Evolutionary conservation across 2,888 invertebrate species (phyloP).

Genomic region (Volucella zonaria): DNA sequence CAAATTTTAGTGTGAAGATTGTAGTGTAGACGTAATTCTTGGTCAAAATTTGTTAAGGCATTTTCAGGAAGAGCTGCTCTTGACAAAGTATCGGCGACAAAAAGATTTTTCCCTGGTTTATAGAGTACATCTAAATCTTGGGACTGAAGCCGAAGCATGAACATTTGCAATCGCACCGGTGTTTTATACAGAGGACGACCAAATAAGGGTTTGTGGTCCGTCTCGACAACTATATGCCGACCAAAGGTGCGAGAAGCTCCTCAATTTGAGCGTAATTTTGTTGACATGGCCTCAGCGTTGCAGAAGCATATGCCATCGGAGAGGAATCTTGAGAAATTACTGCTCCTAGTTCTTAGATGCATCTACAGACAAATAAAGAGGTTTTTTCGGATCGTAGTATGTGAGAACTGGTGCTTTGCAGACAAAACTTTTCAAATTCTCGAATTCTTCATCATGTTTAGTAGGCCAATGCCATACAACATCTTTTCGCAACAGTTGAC

Average conservation of each 20-base stretch:
- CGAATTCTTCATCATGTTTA: slow-evolving; percentile 37
- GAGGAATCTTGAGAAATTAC: background rate
- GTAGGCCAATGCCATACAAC: slow-evolving; percentile 38
- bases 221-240: no score
- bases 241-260: no score
- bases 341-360: slow-evolving; percentile 12
- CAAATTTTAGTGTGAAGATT: no score
- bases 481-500: slow-evolving; percentile 25
- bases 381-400: slow-evolving; percentile 52
- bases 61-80: no score
- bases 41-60: no score
- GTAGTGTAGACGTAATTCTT: no score
- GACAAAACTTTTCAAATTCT: slow-evolving; percentile 20
- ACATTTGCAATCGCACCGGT: background rate
- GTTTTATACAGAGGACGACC: slow-evolving; percentile 60
- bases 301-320: slow-evolving; percentile 26
- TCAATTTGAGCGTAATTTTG: slow-evolving; percentile 72
- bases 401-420: slow-evolving; percentile 33
- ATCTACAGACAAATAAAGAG: slow-evolving; percentile 39
- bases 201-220: slow-evolving; percentile 63
- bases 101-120: no score
- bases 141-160: no score
- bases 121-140: no score
- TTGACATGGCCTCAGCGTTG: slow-evolving; percentile 52
- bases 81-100: no score